phyloP scores from a whole-genome alignment of 2,113 vertebrate genomes.

The Psittacula cyanocephala region DNA sequence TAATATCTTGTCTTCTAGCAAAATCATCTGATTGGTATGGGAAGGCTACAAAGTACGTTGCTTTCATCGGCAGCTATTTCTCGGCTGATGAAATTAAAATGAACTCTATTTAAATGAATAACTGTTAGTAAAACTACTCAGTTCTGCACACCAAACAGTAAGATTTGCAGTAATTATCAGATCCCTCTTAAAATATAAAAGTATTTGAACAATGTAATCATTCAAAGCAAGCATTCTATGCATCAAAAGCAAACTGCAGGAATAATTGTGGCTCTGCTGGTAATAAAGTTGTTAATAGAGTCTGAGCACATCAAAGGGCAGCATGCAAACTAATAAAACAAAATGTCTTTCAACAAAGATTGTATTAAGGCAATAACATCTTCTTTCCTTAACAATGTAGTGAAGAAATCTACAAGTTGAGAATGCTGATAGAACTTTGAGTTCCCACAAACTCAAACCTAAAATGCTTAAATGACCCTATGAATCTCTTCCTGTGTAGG shows the following conservation, averaged over 20 bases:
- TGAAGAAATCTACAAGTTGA: not conserved
- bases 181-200: not conserved
- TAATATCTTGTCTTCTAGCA: not conserved
- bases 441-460: not conserved
- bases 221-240: slow-evolving; percentile 2
- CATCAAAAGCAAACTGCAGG: not conserved
- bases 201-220: not conserved
- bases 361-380: not conserved
- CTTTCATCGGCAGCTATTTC: not conserved
- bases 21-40: not conserved
- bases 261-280: slow-evolving; percentile 16
- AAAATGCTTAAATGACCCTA: not conserved
- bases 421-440: not conserved
- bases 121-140: not conserved
- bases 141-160: not conserved
- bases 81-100: not conserved
- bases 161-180: slow-evolving; percentile 6
- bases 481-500: not conserved
- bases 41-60: not conserved
- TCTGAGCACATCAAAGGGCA: not conserved
- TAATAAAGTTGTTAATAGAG: slow-evolving; percentile 21
- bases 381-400: not conserved
- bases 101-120: slow-evolving; percentile 21
- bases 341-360: not conserved
- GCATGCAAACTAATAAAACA: not conserved